A percentile compares a stretch with the other conserved stretches of the same genome.
phyloP scores from a whole-genome alignment of 2,888 invertebrate species.

The Harmothoe impar region DNA sequence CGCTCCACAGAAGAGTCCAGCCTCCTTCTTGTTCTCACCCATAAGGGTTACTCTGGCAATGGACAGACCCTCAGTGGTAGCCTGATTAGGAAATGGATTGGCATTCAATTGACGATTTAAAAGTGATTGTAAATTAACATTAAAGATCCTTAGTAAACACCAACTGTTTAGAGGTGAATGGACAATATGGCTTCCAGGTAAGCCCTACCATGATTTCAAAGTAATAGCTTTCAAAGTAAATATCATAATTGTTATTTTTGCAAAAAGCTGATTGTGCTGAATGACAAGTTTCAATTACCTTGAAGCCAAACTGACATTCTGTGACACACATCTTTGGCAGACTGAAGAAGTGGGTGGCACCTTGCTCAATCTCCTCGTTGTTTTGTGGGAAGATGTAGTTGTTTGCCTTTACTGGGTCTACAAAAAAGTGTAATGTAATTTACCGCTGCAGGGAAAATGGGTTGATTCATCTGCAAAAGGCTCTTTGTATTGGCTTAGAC shows the following conservation, averaged over 20 bases:
- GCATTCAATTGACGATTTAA: neutral
- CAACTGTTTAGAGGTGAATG: no score
- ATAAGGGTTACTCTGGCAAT: neutral
- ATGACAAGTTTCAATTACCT: neutral
- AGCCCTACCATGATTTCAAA: no score
- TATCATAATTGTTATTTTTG: no score
- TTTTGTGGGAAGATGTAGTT: constrained; percentile 25
- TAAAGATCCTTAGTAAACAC: no score
- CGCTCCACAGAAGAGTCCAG: constrained; percentile 43
- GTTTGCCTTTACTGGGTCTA: constrained; percentile 5
- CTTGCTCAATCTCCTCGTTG: neutral
- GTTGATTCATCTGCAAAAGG: no score
- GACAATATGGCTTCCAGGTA: neutral
- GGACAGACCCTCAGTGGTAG: neutral
- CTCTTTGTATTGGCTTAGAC: no score
- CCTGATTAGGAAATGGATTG: neutral
- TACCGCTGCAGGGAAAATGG: no score
- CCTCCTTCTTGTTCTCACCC: neutral
- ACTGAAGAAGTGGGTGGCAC: neutral
- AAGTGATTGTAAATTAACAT: neutral
- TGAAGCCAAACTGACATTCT: constrained; percentile 30
- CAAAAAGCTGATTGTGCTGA: no score
- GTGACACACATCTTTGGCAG: constrained; percentile 42
- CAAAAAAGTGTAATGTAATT: no score
- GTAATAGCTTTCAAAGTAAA: neutral